These are phyloP conservation scores for Euzophera pinguis DNA, from an alignment of 2,888 invertebrate genomes.

Conservation along the genomic window DNA sequence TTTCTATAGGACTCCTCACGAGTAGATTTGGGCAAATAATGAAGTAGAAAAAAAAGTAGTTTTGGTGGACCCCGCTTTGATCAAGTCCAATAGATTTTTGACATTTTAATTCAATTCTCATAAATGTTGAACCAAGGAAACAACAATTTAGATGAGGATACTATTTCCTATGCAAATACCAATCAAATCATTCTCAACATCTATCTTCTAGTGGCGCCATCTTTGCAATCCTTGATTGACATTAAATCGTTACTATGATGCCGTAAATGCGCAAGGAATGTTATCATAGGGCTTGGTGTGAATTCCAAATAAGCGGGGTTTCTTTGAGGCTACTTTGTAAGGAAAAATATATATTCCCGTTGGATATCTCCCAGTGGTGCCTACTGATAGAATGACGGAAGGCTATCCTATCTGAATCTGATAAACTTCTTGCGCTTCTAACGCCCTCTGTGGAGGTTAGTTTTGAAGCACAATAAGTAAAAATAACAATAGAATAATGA, in stretches of 20 bases:
- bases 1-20: too few relatives aligned
- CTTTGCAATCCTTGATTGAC: constrained; percentile 1
- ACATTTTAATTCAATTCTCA: too few relatives aligned
- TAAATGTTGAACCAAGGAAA: neutral
- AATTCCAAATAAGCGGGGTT: constrained; percentile 6
- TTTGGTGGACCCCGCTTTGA: too few relatives aligned
- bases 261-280: constrained; percentile 8
- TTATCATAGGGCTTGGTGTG: constrained; percentile 6
- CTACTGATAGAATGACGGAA: constrained; percentile 2
- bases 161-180: neutral
- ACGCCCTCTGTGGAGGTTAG: too few relatives aligned
- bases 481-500: too few relatives aligned
- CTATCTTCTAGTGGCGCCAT: neutral
- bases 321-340: constrained; percentile 4
- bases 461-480: too few relatives aligned
- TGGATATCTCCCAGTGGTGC: neutral
- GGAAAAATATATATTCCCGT: neutral
- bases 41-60: too few relatives aligned
- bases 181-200: neutral
- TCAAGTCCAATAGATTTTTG: too few relatives aligned
- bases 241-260: constrained; percentile 9
- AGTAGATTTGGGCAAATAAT: too few relatives aligned
- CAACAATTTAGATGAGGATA: neutral
- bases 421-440: neutral
- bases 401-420: constrained; percentile 1